Evolutionary conservation across 2,113 vertebrate species (phyloP), one percentile per base, ranked within the genome.

Genomic region (Tachysurus fulvidraco): DNA sequence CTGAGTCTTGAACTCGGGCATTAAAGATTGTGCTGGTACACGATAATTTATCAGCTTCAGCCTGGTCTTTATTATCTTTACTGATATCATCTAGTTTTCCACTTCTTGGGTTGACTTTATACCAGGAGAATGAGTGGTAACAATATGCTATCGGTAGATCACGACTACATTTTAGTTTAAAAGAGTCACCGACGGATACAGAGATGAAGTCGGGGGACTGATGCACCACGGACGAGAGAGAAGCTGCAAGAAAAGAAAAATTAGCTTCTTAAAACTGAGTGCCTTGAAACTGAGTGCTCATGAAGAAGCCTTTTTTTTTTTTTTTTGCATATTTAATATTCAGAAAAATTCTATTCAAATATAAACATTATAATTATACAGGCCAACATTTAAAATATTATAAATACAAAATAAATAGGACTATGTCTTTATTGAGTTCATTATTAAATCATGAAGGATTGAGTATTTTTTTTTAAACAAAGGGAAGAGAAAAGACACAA

Each of bases 61-160:
- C 0, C 1, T 30, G 5, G 4, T 30, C 23, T 0, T 82, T 1
- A 2, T 44, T 1, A 11, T 0, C 0, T 25, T 23, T 23, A 14
- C 10, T 46, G 9, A 28, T 4, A 0, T 41, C 0, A 1, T 0
- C 28, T 3, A 89, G 36, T 79, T 86, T n/a, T 19, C 73, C 46
- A 23, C 65, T 88, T 23, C 83, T 86, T 0, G 19, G 50, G 6
- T 91, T 60, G 14, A 88, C 4, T 67, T 87, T 88, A 23, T 81
- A 30, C 90, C 87, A 91, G 11, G 13, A 12, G 21, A 19, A 30
- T 1, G 36, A 2, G 4, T 0, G 30, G 54, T n/a, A 80, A 19
- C 88, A 91, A 19, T 84, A 86, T 0, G 0, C 0, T 6, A 79
- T 14, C 4, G 0, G 0, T 0, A 44, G 1, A 3, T 86, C 77